Percentiles rank a stretch among this genome's conserved stretches.
These are phyloP conservation scores for Meteorus colon DNA, from an alignment of 2,888 invertebrate genomes.

Conservation along the genomic window DNA sequence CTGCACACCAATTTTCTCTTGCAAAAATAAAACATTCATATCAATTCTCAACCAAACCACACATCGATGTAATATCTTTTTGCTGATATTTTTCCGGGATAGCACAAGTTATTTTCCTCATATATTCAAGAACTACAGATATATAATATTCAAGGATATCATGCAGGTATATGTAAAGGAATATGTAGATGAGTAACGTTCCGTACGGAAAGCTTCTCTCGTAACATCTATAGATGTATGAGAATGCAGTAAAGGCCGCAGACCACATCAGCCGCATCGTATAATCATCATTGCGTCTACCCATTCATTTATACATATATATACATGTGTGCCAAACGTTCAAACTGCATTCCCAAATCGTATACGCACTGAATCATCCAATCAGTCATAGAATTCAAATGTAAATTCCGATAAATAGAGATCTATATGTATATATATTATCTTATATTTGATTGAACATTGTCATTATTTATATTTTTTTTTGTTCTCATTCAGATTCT, in stretches of 20 bases:
- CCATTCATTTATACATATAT: constrained; percentile 3
- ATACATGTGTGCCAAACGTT: constrained; percentile 19
- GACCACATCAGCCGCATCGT: constrained; percentile 13
- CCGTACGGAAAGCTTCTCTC: not conserved
- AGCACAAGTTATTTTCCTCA: not conserved
- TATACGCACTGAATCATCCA: constrained; percentile 18
- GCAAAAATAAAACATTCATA: not conserved
- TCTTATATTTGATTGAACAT: not conserved
- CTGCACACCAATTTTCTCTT: not conserved
- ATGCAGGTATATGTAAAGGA: not conserved
- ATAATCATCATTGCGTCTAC: constrained; percentile 27
- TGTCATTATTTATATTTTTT: not conserved
- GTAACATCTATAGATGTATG: not conserved
- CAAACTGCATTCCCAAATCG: constrained; percentile 26
- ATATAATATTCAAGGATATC: constrained; percentile 1
- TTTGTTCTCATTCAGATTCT: not conserved
- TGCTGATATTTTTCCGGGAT: not conserved
- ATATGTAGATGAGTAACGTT: not conserved
- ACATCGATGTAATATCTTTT: not conserved
- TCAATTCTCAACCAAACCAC: not conserved
- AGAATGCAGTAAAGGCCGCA: constrained; percentile 3
- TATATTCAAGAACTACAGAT: not conserved
- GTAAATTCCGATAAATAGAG: not conserved
- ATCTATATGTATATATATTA: not conserved
- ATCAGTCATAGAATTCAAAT: not conserved